Base-by-base conservation (phyloP, 2,797 vertebrate species). In the Acipenser ruthenus region DNA sequence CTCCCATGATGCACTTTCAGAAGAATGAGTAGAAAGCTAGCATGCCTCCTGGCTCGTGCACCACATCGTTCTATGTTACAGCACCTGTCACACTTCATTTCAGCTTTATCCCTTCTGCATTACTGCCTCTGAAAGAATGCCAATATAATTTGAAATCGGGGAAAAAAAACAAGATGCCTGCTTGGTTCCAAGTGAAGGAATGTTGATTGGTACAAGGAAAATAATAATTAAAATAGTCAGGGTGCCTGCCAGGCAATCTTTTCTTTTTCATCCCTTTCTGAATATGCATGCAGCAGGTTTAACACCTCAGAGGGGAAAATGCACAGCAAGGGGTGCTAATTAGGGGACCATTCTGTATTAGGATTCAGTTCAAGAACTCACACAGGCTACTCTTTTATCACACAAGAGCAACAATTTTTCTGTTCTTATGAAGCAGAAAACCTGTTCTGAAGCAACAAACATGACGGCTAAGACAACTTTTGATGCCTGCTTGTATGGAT, bases 21-120 rank as follows among this genome's bases (percentile, higher is more conserved):
- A 55, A 55, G 23, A 37, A 55, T 9, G n/a, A 55, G 23, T 37
- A 37, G 23, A 23, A 23, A 37, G 23, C 2, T 10, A 55, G 9
- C 52, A 55, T 55, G 52, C 52, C 52, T 55, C 9, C 52, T 55
- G 52, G 52, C n/a, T n/a, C 3, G 6, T 10, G 52, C n/a, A n/a
- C n/a, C n/a, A 37, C 52, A 55, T 8, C 6, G n/a, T 7, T 62
- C 37, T 9, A n/a, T 12, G 18, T 23, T 62, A 37, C n/a, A 62
- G 18, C 6, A 48, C 60, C 59, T 62, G 60, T 62, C 60, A 62
- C 60, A 23, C 18, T 62, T 62, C 13, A 62, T 62, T 62, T 23
- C 23, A 37, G 37, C 18, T 12, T 62, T 18, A 62, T 48, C n/a
- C 60, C 15, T 62, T 62, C 37, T 62, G 60, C 9, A 62, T 10